Evolutionary conservation across 2,888 invertebrate genomes (phyloP).

Genomic region (Ephialtes manifestator): DNA sequence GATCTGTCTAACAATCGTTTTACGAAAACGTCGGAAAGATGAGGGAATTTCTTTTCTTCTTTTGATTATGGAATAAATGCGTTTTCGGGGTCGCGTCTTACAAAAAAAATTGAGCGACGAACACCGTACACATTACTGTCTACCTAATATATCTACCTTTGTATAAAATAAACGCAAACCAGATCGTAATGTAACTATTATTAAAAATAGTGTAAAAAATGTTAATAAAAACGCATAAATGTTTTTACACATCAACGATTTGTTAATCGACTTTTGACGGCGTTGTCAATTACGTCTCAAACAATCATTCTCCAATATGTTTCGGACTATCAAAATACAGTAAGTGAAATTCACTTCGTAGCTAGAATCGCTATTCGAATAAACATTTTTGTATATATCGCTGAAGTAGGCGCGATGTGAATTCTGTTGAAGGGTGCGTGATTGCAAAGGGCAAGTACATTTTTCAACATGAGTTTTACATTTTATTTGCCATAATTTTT

Average conservation of each 20-base stretch:
- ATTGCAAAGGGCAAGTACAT: too few species aligned
- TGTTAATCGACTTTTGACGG: constrained; percentile 15
- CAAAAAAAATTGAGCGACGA: constrained; percentile 70
- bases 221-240: constrained; percentile 85
- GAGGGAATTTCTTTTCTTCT: constrained; percentile 33
- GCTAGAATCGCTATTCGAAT: too few species aligned
- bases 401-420: too few species aligned
- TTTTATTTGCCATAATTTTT: too few species aligned
- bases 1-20: constrained; percentile 40
- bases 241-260: constrained; percentile 81
- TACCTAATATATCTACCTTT: constrained; percentile 81
- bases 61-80: constrained; percentile 31
- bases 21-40: constrained; percentile 28
- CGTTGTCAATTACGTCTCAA: not conserved
- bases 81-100: constrained; percentile 68
- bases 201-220: constrained; percentile 82
- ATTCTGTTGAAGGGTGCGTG: too few species aligned
- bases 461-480: too few species aligned
- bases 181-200: constrained; percentile 83
- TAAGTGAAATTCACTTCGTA: too few species aligned
- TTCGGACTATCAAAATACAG: too few species aligned
- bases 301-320: too few species aligned
- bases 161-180: constrained; percentile 80
- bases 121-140: constrained; percentile 77
- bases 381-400: too few species aligned